Base-by-base conservation (phyloP, 1,140 invertebrate species). In the Drosophila prosaltans region DNA sequence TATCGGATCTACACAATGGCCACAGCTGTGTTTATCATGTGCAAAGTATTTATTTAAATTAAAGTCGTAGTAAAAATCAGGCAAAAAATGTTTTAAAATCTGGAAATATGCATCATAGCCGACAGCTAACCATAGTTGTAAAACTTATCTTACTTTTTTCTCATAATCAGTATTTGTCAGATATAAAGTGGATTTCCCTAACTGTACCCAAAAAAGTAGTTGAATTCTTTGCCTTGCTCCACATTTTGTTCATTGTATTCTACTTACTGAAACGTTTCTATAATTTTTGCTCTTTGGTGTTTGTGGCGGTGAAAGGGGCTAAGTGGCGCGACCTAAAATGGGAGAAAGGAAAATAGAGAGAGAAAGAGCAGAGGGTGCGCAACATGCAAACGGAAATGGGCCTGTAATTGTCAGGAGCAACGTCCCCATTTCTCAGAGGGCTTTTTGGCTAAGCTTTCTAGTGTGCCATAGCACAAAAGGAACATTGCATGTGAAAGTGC, bases 341-440 rank as follows among this genome's bases (percentile, higher is more conserved):
- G 11, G 36, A 41, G 74, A 54, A 62, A 21, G 32, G 6, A 1
- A 36, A 5, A 5, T 2, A 36, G 32, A 36, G 6, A 7, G 6
- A 36, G 32, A 7, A 7, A 36, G 32, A 36, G 32, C 3, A 5
- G 24, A 30, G 69, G 32, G 60, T 16, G 36, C 30, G 71, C 32
- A 78, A 63, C 74, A 78, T 70, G 82, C 68, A 78, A 78, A 51
- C 71, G 78, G 70, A 86, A 81, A 85, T 78, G 74, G 57, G 79
- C 39, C 40, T 43, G 41, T 10, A 64, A 64, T 51, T 64, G 62
- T 63, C 57, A 74, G 40, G 51, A 30, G 51, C 40, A 58, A 43
- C 55, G 32, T 36, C 36, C 70, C 71, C 63, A 61, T 41, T 72
- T 54, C 45, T 51, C 21, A 8, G 6, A 45, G n/a, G 43, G n/a